These are phyloP conservation scores for Xyliphius kryptos DNA, from an alignment of 2,113 vertebrate species.

Conservation along the genomic window DNA sequence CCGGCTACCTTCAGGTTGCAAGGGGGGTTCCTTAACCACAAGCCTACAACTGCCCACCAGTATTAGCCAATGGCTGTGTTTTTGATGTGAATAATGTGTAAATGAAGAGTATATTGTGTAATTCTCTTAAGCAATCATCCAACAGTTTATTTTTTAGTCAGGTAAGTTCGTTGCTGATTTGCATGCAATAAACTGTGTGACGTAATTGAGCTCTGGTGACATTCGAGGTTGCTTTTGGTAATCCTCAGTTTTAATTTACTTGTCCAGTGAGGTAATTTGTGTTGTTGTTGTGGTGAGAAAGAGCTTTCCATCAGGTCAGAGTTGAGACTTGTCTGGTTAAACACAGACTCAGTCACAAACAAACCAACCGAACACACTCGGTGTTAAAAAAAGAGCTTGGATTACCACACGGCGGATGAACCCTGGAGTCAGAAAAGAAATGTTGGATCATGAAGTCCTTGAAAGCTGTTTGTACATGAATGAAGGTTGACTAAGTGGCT, in stretches of 20 bases:
- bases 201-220: too few species aligned
- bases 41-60: too few species aligned
- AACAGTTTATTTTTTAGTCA: too few species aligned
- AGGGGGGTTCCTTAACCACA: too few species aligned
- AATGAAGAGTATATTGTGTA: too few species aligned
- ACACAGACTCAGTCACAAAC: slow-evolving; percentile 1
- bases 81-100: too few species aligned
- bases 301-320: slow-evolving; percentile 2
- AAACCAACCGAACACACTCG: not conserved
- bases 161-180: too few species aligned
- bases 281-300: not conserved
- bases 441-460: not conserved
- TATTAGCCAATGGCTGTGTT: too few species aligned
- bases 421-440: not conserved
- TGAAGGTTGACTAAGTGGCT: not conserved
- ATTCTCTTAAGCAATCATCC: too few species aligned
- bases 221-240: not conserved
- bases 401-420: slow-evolving; percentile 9
- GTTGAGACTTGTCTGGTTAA: slow-evolving; percentile 18
- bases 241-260: not conserved
- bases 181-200: too few species aligned
- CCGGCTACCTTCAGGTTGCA: too few species aligned
- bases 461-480: slow-evolving; percentile 7
- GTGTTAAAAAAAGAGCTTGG: not conserved
- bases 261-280: slow-evolving; percentile 1